These are phyloP conservation scores for Nyctibius grandis DNA, from an alignment of 2,797 vertebrate species.

Conservation along the genomic window DNA sequence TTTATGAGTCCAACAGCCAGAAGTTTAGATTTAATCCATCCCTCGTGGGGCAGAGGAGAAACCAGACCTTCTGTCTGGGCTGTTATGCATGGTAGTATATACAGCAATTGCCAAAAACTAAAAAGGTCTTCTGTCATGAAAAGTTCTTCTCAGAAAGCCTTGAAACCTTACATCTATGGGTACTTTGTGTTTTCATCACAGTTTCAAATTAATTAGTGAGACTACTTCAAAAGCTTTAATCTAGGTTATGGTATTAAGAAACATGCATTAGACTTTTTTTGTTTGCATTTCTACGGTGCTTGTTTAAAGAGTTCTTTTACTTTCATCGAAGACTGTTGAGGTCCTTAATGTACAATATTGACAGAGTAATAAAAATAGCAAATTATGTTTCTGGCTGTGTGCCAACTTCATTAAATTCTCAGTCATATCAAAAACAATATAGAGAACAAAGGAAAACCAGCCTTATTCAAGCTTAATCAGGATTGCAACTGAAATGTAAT, in stretches of 20 bases:
- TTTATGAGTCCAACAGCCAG: not conserved
- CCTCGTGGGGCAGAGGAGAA: not conserved
- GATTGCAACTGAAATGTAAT: not conserved
- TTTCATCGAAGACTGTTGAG: slow-evolving; percentile 69
- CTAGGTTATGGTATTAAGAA: slow-evolving; percentile 45
- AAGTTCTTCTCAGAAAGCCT: slow-evolving; percentile 18
- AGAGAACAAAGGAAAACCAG: slow-evolving; percentile 45
- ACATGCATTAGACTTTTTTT: slow-evolving; percentile 66
- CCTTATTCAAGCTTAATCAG: not conserved
- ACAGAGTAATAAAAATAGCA: slow-evolving; percentile 79
- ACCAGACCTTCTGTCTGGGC: not conserved
- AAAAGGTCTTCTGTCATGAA: not conserved
- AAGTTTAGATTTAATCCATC: not conserved
- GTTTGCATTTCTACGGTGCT: slow-evolving; percentile 59
- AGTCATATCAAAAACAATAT: slow-evolving; percentile 60
- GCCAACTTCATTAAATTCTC: slow-evolving; percentile 76
- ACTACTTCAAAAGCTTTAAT: slow-evolving; percentile 70
- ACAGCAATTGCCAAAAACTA: not conserved
- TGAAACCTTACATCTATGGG: slow-evolving; percentile 32
- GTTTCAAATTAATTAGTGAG: slow-evolving; percentile 71
- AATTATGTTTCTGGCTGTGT: slow-evolving; percentile 72
- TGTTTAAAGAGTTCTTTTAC: slow-evolving; percentile 67
- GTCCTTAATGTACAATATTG: slow-evolving; percentile 77
- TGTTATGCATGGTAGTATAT: not conserved
- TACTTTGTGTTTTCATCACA: slow-evolving; percentile 66